These are phyloP conservation scores for Corythornis madagascariensis DNA, from an alignment of 2,113 vertebrate species.

Conservation along the genomic window DNA sequence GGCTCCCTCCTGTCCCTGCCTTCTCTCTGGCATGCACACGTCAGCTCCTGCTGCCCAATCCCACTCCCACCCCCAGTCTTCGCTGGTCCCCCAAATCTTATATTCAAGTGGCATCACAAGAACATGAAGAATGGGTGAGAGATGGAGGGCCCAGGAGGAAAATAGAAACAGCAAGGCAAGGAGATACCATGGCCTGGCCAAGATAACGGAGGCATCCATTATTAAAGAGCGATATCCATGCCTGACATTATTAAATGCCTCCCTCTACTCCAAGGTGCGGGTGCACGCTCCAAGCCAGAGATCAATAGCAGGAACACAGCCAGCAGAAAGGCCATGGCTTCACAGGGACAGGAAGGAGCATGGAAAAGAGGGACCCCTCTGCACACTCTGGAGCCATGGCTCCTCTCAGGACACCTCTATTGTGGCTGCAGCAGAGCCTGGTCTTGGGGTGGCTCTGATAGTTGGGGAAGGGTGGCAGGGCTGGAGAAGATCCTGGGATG, in stretches of 20 bases:
- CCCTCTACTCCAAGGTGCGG: not conserved
- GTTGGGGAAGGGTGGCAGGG: not conserved
- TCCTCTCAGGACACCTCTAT: not conserved
- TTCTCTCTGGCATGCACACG: not conserved
- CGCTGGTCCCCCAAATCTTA: not conserved
- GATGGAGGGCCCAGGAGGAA: not conserved
- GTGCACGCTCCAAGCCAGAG: not conserved
- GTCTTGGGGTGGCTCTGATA: not conserved
- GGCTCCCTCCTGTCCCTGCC: not conserved
- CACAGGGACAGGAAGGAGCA: not conserved
- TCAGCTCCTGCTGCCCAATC: not conserved
- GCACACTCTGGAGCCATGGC: fast-evolving
- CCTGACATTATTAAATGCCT: constrained; percentile 65
- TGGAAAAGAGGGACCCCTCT: not conserved
- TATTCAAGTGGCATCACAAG: not conserved
- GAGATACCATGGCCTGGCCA: not conserved
- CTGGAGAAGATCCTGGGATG: not conserved
- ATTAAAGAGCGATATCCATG: constrained; percentile 12
- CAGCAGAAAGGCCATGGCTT: not conserved
- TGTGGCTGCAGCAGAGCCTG: fast-evolving
- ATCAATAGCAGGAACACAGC: constrained; percentile 19
- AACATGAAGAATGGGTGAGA: not conserved
- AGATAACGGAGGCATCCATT: constrained; percentile 8
- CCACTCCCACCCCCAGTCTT: not conserved
- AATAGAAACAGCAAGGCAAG: not conserved